phyloP scores from a whole-genome alignment of 2,797 vertebrate genomes.

The Catharus ustulatus region DNA sequence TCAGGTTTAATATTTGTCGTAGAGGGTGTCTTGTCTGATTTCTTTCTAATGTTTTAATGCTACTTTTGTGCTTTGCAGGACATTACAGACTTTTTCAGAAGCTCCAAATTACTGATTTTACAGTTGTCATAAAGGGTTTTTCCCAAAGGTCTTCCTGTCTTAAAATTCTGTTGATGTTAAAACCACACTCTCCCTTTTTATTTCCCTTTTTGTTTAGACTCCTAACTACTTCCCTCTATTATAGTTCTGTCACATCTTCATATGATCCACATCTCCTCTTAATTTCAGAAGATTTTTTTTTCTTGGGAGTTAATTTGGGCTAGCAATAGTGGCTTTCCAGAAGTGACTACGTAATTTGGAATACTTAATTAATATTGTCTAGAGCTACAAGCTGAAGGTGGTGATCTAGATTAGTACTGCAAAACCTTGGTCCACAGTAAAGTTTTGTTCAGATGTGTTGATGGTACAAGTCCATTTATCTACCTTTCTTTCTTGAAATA shows the following conservation, averaged over 20 bases:
- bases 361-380: background rate
- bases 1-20: background rate
- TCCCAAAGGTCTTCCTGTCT: background rate
- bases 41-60: background rate
- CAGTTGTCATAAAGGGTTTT: accelerated
- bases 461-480: background rate
- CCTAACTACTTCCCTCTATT: background rate
- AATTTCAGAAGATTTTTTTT: background rate
- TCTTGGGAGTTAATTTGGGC: background rate
- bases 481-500: background rate
- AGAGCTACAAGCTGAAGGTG: background rate
- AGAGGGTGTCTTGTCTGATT: background rate
- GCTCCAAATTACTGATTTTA: background rate
- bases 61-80: background rate
- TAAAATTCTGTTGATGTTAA: background rate
- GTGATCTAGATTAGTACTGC: background rate
- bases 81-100: background rate
- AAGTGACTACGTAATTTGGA: background rate
- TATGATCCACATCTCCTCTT: background rate
- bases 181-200: background rate
- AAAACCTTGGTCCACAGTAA: background rate
- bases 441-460: background rate
- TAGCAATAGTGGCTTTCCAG: background rate
- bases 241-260: background rate
- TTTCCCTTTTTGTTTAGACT: background rate